Evolutionary conservation across 1,140 invertebrate genomes (phyloP).

Genomic region (Limonius californicus): DNA sequence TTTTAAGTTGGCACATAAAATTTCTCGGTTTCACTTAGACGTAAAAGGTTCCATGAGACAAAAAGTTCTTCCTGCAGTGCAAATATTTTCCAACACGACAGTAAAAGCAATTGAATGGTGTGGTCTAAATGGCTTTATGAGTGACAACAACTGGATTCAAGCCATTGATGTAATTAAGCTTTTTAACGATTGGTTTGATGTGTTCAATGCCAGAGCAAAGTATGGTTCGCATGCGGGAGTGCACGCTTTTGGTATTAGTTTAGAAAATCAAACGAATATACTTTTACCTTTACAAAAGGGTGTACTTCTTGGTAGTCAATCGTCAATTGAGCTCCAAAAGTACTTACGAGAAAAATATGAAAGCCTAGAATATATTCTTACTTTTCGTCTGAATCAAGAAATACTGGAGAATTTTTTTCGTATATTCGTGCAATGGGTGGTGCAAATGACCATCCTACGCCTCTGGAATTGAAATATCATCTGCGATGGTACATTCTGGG

Average conservation of each 20-base stretch:
- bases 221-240: too few species aligned
- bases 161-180: too few species aligned
- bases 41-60: conserved; percentile 9
- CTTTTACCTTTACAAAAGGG: background rate
- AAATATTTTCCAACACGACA: conserved; percentile 5
- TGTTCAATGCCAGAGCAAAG: background rate
- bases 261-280: background rate
- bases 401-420: background rate
- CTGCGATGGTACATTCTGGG: too few species aligned
- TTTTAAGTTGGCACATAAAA: conserved; percentile 11
- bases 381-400: background rate
- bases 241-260: background rate
- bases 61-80: conserved; percentile 1
- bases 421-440: too few species aligned
- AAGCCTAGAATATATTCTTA: background rate
- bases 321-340: background rate
- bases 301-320: background rate
- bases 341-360: background rate
- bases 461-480: too few species aligned
- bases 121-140: conserved; percentile 6
- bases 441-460: too few species aligned
- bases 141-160: too few species aligned
- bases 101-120: conserved; percentile 8
- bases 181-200: conserved; percentile 21
- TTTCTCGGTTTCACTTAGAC: conserved; percentile 3